phyloP scores from a whole-genome alignment of 2,797 vertebrate genomes.

The Pseudotriccus pelzelni region DNA sequence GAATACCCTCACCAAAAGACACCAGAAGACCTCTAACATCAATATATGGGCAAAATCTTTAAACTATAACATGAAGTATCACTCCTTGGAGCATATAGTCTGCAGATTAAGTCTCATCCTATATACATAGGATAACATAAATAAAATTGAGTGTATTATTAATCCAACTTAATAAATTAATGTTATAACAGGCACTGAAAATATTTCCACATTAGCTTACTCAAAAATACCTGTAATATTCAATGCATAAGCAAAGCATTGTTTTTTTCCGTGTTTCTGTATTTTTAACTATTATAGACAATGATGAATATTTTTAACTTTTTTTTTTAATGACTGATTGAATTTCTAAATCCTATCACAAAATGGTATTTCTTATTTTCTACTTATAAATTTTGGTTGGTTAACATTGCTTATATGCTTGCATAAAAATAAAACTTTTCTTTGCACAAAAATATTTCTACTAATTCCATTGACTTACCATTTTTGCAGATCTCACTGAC shows the following conservation, averaged over 20 bases:
- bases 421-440: slow-evolving; percentile 12
- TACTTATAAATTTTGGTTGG: neutral
- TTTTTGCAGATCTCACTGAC: slow-evolving; percentile 58
- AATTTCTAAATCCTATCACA: neutral
- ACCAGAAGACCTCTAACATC: neutral
- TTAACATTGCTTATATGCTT: slow-evolving; percentile 25
- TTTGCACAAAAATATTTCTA: slow-evolving; percentile 26
- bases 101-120: neutral
- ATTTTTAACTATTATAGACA: neutral
- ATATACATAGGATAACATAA: neutral
- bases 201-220: neutral
- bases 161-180: neutral
- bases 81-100: neutral
- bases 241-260: neutral
- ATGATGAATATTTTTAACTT: neutral
- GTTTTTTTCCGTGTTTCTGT: neutral
- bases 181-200: neutral
- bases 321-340: neutral
- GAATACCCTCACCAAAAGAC: neutral
- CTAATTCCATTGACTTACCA: slow-evolving; percentile 20
- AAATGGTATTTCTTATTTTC: neutral
- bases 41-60: neutral
- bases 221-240: slow-evolving; percentile 1
- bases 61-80: neutral
- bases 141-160: neutral